Conservation (phyloP, 2,888 invertebrate genomes). For the Parnassius smintheus region DNA sequence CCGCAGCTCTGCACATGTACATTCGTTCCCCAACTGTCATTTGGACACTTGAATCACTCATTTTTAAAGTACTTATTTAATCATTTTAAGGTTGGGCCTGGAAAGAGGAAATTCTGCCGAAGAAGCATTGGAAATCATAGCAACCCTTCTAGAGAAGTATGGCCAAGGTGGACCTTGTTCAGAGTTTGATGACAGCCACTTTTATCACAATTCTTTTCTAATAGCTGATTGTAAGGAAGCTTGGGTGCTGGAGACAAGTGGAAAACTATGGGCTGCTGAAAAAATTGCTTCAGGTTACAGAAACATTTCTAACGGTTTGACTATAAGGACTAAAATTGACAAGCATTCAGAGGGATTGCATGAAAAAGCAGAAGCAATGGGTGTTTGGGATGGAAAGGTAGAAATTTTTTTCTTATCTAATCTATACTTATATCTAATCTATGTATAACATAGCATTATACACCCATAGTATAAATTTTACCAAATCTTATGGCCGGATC, state of each 20-base stretch:
- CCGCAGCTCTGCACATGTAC: too few relatives aligned
- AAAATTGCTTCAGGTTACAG: conserved; percentile 82
- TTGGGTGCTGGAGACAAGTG: conserved; percentile 89
- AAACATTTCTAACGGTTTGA: conserved; percentile 86
- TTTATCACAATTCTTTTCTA: conserved; percentile 88
- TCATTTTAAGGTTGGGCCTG: conserved; percentile 82
- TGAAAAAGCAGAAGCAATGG: conserved; percentile 82
- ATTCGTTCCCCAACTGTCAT: too few relatives aligned
- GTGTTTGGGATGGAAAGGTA: conserved; percentile 85
- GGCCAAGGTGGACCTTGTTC: conserved; percentile 88
- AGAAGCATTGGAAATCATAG: conserved; percentile 85
- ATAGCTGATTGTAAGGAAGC: conserved; percentile 86
- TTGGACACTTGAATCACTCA: too few relatives aligned
- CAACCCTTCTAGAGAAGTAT: conserved; percentile 82
- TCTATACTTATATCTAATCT: too few relatives aligned
- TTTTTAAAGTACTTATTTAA: background rate
- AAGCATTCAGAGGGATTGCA: conserved; percentile 83
- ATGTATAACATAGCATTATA: too few relatives aligned
- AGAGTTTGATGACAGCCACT: conserved; percentile 77
- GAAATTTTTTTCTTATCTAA: background rate
- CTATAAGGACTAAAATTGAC: conserved; percentile 86
- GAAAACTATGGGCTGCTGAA: conserved; percentile 89
- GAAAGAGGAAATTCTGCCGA: conserved; percentile 84
- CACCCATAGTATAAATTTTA: too few relatives aligned
- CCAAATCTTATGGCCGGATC: too few relatives aligned